phyloP scores from a whole-genome alignment of 2,113 vertebrate species.

The Chlorocebus sabaeus region DNA sequence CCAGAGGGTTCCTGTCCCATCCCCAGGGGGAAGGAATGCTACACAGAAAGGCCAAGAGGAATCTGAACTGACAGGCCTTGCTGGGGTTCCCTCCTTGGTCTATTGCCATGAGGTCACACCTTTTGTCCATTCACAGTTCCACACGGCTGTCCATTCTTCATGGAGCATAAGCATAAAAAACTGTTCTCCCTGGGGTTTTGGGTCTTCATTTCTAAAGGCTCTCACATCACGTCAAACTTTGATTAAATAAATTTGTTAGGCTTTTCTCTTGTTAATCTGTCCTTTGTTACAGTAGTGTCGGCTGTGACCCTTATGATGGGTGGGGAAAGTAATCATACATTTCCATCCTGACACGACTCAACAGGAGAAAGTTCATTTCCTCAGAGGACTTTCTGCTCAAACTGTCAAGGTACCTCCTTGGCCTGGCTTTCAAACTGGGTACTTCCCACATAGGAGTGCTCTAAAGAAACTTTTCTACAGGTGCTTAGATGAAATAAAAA shows the following conservation, averaged over 20 bases:
- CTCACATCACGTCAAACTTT: neutral
- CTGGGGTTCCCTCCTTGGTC: neutral
- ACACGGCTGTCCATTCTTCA: neutral
- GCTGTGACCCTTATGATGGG: neutral
- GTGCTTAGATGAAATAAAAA: neutral
- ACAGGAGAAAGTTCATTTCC: neutral
- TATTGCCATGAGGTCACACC: neutral
- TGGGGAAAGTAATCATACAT: neutral
- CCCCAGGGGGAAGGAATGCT: neutral
- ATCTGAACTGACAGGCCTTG: neutral
- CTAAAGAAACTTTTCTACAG: neutral
- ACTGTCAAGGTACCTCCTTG: neutral
- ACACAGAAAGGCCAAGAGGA: neutral
- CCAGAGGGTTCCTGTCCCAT: neutral
- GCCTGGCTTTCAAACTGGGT: neutral
- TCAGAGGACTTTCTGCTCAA: neutral
- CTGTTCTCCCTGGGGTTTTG: neutral
- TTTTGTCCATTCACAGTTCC: neutral
- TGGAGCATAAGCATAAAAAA: neutral
- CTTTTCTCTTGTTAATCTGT: neutral
- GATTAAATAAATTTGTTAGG: neutral
- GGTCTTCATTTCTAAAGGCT: neutral
- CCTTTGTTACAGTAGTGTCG: neutral
- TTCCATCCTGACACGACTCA: neutral
- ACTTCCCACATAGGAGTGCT: neutral